These are phyloP conservation scores for Craseonycteris thonglongyai DNA, from an alignment of 2,113 vertebrate genomes.

Conservation along the genomic window DNA sequence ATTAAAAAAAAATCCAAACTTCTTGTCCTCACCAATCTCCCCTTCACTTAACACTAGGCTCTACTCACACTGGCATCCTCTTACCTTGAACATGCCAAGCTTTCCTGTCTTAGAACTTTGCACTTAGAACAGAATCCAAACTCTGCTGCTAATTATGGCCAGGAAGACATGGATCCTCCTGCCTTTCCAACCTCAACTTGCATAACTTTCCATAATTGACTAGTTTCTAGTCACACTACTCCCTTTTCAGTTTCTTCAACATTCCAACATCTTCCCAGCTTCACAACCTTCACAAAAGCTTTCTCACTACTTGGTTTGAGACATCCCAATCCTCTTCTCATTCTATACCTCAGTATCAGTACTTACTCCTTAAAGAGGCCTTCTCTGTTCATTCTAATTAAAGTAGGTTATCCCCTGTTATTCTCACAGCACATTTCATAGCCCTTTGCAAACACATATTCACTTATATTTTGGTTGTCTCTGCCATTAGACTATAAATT, in stretches of 20 bases:
- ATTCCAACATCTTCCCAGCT: neutral
- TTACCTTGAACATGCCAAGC: neutral
- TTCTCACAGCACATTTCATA: neutral
- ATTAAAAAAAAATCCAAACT: slow-evolving; percentile 25
- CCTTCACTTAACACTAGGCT: neutral
- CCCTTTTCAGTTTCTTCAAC: neutral
- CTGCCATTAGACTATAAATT: neutral
- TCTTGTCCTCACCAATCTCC: neutral
- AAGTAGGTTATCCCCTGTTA: neutral
- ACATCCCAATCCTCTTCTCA: neutral
- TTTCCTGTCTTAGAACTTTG: neutral
- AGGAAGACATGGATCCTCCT: neutral
- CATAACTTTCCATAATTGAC: neutral
- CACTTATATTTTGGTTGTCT: neutral
- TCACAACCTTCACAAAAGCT: neutral
- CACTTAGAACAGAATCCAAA: neutral
- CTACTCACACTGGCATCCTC: neutral
- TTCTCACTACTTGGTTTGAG: neutral
- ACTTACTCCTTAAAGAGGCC: neutral
- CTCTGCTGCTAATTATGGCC: neutral
- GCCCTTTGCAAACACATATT: neutral
- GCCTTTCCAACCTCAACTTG: neutral
- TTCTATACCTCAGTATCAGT: neutral
- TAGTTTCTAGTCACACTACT: neutral
- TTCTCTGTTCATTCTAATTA: slow-evolving; percentile 20